Conservation (phyloP, 2,797 vertebrate genomes). For the Fratercula arctica region DNA sequence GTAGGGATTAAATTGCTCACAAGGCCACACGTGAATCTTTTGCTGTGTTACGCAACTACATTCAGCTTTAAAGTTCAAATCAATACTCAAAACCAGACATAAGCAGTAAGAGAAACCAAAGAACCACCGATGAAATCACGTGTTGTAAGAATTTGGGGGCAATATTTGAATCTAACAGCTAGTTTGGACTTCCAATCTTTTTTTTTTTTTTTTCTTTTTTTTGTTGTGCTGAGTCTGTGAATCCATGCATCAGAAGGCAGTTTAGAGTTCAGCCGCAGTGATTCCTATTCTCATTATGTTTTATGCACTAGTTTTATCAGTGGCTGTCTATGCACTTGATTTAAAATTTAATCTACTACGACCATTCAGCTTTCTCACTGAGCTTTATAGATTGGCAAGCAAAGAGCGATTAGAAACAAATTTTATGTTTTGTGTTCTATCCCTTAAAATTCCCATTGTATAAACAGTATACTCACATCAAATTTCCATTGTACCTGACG, state of each 20-base stretch:
- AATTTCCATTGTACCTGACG: not conserved
- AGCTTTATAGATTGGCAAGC: not conserved
- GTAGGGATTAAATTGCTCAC: not conserved
- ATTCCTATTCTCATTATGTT: not conserved
- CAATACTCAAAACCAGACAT: not conserved
- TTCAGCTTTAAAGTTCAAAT: not conserved
- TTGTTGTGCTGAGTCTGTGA: not conserved
- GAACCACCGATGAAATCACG: not conserved
- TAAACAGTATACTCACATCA: not conserved
- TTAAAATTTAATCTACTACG: slow-evolving; percentile 25
- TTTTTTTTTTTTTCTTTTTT: no score
- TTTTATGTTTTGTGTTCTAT: not conserved
- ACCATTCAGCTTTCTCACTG: not conserved
- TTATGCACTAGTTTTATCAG: slow-evolving; percentile 33
- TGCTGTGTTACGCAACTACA: not conserved
- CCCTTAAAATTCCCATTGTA: not conserved
- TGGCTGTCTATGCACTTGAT: not conserved
- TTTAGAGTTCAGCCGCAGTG: not conserved
- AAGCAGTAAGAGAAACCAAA: not conserved
- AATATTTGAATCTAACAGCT: not conserved
- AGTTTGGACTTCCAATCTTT: not conserved
- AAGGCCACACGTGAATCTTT: not conserved
- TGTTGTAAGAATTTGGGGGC: not conserved
- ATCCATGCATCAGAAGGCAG: not conserved
- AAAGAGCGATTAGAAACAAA: not conserved